phyloP scores from a whole-genome alignment of 2,888 invertebrate genomes.

The Chrysodeixis includens region DNA sequence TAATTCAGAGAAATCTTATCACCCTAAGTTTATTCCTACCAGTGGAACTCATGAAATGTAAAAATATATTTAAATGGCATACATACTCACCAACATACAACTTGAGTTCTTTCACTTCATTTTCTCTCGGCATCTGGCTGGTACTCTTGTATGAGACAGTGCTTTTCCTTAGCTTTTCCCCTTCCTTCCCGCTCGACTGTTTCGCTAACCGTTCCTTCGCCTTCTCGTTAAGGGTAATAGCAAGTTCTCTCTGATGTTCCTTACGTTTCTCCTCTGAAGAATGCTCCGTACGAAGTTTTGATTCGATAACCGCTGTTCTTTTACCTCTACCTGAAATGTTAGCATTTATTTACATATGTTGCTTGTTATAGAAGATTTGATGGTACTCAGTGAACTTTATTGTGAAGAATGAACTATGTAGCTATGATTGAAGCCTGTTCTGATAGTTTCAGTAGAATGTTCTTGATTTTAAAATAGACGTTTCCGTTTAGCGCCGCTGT shows the following conservation, averaged over 20 bases:
- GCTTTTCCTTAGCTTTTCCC: constrained; percentile 97
- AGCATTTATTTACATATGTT: constrained; percentile 8
- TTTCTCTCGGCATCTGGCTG: constrained; percentile 97
- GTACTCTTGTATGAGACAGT: constrained; percentile 98
- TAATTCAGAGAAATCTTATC: too few species aligned
- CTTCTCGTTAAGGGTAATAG: constrained; percentile 96
- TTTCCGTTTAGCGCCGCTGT: too few species aligned
- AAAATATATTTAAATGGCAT: background rate
- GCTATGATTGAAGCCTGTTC: background rate
- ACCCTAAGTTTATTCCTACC: too few species aligned
- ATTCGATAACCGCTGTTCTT: constrained; percentile 97
- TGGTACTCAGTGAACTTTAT: background rate
- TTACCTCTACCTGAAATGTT: constrained; percentile 90
- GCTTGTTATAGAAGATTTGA: background rate
- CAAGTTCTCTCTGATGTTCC: constrained; percentile 98
- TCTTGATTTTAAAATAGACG: background rate
- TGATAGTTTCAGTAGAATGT: background rate
- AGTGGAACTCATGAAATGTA: background rate
- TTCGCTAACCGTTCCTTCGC: constrained; percentile 97
- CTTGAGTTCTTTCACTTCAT: constrained; percentile 97
- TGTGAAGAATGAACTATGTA: constrained; percentile 1
- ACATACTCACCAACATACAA: constrained; percentile 95
- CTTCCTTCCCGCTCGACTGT: constrained; percentile 95
- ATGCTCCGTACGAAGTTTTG: constrained; percentile 97
- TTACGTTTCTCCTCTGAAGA: constrained; percentile 99